Evolutionary conservation across 2,888 invertebrate species (phyloP).

Genomic region (Polymixis flavicincta): DNA sequence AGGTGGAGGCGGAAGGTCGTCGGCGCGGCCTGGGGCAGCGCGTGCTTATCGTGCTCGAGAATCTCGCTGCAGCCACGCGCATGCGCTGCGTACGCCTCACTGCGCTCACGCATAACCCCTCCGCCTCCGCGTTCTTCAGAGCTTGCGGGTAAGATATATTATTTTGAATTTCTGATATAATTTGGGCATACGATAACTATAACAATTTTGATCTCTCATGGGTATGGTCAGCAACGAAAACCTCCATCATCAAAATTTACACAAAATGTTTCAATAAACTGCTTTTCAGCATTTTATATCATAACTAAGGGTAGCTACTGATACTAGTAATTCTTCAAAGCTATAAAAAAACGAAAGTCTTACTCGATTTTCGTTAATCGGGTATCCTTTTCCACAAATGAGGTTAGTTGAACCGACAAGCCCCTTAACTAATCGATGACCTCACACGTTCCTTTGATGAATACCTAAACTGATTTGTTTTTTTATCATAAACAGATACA

Average conservation of each 20-base stretch:
- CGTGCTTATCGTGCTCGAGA: conserved; percentile 94
- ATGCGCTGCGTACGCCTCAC: conserved; percentile 96
- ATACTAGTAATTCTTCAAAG: too few species aligned
- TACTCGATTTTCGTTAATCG: not conserved
- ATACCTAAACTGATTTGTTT: not conserved
- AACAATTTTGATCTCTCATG: not conserved
- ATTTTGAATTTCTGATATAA: not conserved
- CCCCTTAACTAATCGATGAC: too few species aligned
- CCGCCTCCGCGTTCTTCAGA: conserved; percentile 94
- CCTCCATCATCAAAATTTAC: not conserved
- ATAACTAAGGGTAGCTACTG: not conserved
- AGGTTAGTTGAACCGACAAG: not conserved
- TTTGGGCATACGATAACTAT: not conserved
- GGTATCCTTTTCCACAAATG: not conserved
- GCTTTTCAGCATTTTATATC: not conserved
- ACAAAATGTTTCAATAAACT: not conserved
- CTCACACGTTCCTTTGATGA: not conserved
- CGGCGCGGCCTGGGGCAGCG: conserved; percentile 96
- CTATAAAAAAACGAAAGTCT: not conserved
- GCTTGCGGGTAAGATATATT: conserved; percentile 92
- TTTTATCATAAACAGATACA: conserved; percentile 85
- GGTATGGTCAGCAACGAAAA: not conserved
- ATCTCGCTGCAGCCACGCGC: conserved; percentile 93
- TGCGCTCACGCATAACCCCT: conserved; percentile 94
- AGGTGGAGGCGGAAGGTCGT: conserved; percentile 93